These are phyloP conservation scores for Odocoileus virginianus DNA, from an alignment of 2,113 vertebrate genomes.

Conservation along the genomic window DNA sequence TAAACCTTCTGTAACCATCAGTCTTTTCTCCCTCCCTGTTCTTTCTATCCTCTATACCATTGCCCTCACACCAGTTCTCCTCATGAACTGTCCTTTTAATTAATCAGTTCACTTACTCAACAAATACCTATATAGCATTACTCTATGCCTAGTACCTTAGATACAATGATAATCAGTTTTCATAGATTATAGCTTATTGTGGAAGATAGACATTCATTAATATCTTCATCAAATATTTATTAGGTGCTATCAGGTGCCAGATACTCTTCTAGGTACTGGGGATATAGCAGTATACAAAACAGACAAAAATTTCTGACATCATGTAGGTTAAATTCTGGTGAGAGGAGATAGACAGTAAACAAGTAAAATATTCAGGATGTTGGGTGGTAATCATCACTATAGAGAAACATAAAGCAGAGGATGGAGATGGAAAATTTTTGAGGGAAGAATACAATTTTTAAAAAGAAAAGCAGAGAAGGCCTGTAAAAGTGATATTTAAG, in stretches of 20 bases:
- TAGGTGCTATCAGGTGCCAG: background rate
- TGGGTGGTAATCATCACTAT: background rate
- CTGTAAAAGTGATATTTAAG: background rate
- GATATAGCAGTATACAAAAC: background rate
- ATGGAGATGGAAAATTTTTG: background rate
- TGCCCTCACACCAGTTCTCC: background rate
- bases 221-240: background rate
- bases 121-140: background rate
- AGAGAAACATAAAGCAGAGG: background rate
- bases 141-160: background rate
- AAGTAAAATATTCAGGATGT: background rate
- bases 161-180: background rate
- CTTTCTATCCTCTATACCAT: background rate
- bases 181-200: background rate
- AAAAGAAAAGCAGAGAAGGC: background rate
- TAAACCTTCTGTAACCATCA: background rate
- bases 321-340: background rate
- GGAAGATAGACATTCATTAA: background rate
- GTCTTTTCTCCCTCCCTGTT: background rate
- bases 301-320: background rate
- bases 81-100: background rate
- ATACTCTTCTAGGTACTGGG: background rate
- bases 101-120: background rate
- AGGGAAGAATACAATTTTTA: background rate
- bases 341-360: background rate